A percentile compares a stretch with the other conserved stretches of the same genome.
Conservation (phyloP, 2,888 invertebrate genomes). For the Empis stercorea region DNA sequence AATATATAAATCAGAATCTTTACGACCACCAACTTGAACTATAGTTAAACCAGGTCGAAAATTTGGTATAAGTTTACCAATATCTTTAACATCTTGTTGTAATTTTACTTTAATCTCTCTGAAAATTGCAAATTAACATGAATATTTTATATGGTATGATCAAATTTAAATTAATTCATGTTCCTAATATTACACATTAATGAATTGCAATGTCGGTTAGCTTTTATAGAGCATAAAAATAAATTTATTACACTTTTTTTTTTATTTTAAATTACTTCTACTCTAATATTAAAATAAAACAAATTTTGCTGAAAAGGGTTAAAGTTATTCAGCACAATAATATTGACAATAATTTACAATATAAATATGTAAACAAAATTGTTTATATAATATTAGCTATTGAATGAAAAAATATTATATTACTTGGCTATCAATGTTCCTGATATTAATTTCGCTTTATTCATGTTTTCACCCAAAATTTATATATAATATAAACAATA, state of each 20-base stretch:
- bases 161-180: not conserved
- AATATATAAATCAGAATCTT: slow-evolving; percentile 98
- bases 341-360: not conserved
- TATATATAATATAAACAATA: no score
- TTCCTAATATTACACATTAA: not conserved
- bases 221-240: no score
- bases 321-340: not conserved
- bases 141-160: no score
- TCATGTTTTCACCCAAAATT: slow-evolving; percentile 21
- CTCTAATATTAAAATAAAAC: no score
- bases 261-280: no score
- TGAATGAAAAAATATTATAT: slow-evolving; percentile 16
- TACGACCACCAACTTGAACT: slow-evolving; percentile 89
- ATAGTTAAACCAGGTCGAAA: slow-evolving; percentile 75
- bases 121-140: slow-evolving; percentile 19
- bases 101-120: slow-evolving; percentile 63
- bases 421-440: slow-evolving; percentile 59
- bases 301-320: not conserved
- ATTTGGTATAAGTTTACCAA: slow-evolving; percentile 43
- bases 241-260: no score
- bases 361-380: not conserved
- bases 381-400: no score
- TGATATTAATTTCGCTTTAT: slow-evolving; percentile 43
- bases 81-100: slow-evolving; percentile 47
- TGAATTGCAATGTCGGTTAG: no score